These are phyloP conservation scores for Andrena dorsata DNA, from an alignment of 2,888 invertebrate genomes.

Conservation along the genomic window DNA sequence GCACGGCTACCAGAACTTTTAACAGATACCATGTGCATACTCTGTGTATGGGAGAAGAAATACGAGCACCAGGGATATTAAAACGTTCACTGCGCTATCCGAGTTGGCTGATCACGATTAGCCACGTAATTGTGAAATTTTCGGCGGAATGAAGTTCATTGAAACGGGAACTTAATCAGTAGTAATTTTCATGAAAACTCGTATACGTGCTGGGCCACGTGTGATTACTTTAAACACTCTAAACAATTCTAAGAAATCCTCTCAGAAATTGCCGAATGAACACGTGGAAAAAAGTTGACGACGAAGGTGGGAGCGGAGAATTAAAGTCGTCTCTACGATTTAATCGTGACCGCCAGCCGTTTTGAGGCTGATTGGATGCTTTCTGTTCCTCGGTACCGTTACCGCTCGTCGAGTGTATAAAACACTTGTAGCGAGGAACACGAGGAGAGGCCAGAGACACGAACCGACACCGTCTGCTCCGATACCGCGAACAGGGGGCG, in stretches of 20 bases:
- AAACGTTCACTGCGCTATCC: constrained; percentile 2
- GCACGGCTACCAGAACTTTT: background rate
- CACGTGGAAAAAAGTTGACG: background rate
- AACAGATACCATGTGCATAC: background rate
- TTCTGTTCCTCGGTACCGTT: background rate
- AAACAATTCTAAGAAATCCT: constrained; percentile 13
- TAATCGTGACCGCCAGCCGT: background rate
- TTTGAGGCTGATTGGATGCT: background rate
- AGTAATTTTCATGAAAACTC: constrained; percentile 30
- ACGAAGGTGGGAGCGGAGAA: background rate
- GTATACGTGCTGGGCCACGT: background rate
- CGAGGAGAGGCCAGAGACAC: background rate
- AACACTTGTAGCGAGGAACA: constrained; percentile 1
- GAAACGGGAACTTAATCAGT: constrained; percentile 22
- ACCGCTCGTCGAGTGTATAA: background rate
- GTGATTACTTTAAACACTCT: background rate
- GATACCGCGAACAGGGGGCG: constrained; percentile 4
- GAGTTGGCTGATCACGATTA: constrained; percentile 4
- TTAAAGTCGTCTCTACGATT: constrained; percentile 1
- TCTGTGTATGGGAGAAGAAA: background rate
- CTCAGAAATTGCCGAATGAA: background rate
- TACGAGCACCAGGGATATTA: constrained; percentile 3
- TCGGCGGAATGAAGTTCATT: constrained; percentile 26
- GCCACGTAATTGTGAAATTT: constrained; percentile 42
- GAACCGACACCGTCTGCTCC: constrained; percentile 1